A percentile compares a stretch with the other conserved stretches of the same genome.
These are phyloP conservation scores for Drosophila nasuta DNA, from an alignment of 1,140 invertebrate species.

Conservation along the genomic window DNA sequence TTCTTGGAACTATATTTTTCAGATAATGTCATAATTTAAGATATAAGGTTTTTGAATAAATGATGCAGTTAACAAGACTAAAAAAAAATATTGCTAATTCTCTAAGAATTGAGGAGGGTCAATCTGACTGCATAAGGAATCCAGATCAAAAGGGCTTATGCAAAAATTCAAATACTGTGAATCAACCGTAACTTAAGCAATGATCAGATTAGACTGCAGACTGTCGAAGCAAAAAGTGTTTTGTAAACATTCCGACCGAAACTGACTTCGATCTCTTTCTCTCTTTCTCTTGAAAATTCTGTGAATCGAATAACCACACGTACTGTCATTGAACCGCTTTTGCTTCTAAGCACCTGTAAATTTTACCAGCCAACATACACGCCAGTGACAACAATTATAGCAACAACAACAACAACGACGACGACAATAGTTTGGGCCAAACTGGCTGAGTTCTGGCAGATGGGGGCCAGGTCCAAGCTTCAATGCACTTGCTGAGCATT, in stretches of 20 bases:
- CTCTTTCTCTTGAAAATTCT: not conserved
- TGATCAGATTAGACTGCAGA: constrained; percentile 7
- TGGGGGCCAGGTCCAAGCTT: constrained; percentile 44
- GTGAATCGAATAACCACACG: constrained; percentile 1
- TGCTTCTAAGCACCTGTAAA: constrained; percentile 70
- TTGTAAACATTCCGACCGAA: constrained; percentile 1
- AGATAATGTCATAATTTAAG: too few relatives aligned
- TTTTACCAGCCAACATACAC: constrained; percentile 38
- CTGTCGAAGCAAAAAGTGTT: constrained; percentile 14
- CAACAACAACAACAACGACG: constrained; percentile 2
- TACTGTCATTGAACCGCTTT: constrained; percentile 35
- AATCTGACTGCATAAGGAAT: not conserved
- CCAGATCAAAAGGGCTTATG: not conserved
- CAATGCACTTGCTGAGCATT: constrained; percentile 74
- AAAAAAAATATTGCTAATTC: not conserved
- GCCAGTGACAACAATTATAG: constrained; percentile 1
- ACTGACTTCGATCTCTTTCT: not conserved
- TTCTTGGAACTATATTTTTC: too few relatives aligned
- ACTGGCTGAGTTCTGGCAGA: constrained; percentile 1
- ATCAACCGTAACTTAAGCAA: constrained; percentile 11
- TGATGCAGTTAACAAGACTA: not conserved
- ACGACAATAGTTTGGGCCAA: constrained; percentile 14
- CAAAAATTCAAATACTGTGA: constrained; percentile 2
- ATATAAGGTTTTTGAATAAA: too few relatives aligned
- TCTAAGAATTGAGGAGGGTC: not conserved